Conservation (phyloP, 2,113 vertebrate species). For the Pipa parva region DNA sequence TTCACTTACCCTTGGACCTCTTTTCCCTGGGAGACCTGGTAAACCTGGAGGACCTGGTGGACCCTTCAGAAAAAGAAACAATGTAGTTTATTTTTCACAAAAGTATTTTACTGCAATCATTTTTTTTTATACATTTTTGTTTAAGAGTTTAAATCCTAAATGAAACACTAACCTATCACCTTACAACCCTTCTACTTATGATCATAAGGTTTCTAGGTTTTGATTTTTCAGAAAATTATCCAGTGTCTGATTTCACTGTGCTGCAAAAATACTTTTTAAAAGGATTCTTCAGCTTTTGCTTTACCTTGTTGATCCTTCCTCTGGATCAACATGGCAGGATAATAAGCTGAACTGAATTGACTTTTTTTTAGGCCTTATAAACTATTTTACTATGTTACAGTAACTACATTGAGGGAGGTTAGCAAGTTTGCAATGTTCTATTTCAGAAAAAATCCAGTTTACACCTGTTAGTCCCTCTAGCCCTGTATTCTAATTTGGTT, state of each 20-base stretch:
- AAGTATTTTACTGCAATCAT: conserved; percentile 19
- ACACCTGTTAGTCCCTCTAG: too few relatives aligned
- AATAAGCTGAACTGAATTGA: too few relatives aligned
- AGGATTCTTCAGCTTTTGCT: too few relatives aligned
- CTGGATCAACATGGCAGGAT: too few relatives aligned
- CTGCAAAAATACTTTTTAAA: too few relatives aligned
- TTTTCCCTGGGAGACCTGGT: conserved; percentile 83
- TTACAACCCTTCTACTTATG: conserved; percentile 13
- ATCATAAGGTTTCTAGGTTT: conserved; percentile 8
- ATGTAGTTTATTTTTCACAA: conserved; percentile 40
- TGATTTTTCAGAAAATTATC: conserved; percentile 2
- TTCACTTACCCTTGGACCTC: conserved; percentile 89
- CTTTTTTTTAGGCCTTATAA: too few relatives aligned
- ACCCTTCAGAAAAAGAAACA: conserved; percentile 72
- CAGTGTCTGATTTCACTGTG: background rate
- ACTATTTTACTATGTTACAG: too few relatives aligned
- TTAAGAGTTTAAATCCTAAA: conserved; percentile 25
- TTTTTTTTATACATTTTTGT: conserved; percentile 23
- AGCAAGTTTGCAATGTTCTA: too few relatives aligned
- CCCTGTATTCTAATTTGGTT: too few relatives aligned
- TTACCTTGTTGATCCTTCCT: too few relatives aligned
- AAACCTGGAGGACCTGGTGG: conserved; percentile 83
- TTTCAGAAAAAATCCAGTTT: too few relatives aligned
- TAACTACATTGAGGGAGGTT: too few relatives aligned
- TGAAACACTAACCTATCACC: conserved; percentile 28